Evolutionary conservation across 2,888 invertebrate genomes (phyloP), one percentile per base, ranked within the genome.

Genomic region (Agonopterix arenella): DNA sequence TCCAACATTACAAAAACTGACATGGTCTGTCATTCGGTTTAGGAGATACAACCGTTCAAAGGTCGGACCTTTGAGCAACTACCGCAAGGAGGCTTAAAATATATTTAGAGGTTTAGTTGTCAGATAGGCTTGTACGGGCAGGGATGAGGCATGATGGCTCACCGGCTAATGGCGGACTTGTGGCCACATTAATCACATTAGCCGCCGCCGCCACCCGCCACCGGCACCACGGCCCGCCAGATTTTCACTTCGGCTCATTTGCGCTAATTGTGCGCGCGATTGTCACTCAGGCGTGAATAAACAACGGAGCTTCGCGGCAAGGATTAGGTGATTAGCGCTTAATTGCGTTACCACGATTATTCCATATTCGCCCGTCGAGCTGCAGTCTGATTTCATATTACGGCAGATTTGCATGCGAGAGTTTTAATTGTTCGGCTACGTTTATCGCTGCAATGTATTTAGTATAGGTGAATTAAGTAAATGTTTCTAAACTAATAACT

Each of bases 241-340:
- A 88, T 88, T 89, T 88, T 84, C 85, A 80, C 85, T 85, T 82
- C 85, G 85, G 83, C 88, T 89, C 88, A 89, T 88, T 89, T 88
- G 84, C 81, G 81, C 83, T 89, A 88, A 89, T 89, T 88, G 88
- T 81, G 78, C 81, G 80, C 86, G 83, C 81, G 83, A 88, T 86
- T 89, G 89, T 89, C 89, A 88, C 88, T 88, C 88, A 83, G 86
- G 84, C 80, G 80, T 86, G 84, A 88, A 88, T 88, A 88, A 89
- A 88, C 89, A 88, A 86, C 84, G 80, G 80, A 76, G 77, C 81
- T 70, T 76, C 77, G 77, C 77, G 67, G 82, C 85, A 83, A 88
- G 89, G 88, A 88, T 89, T 89, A 89, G 86, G 83, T 86, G 86
- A 89, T 89, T 89, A 89, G 79, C 76, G 78, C 78, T 68, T 88